phyloP scores from a whole-genome alignment of 1,140 invertebrate genomes.

The Drosophila takahashii region DNA sequence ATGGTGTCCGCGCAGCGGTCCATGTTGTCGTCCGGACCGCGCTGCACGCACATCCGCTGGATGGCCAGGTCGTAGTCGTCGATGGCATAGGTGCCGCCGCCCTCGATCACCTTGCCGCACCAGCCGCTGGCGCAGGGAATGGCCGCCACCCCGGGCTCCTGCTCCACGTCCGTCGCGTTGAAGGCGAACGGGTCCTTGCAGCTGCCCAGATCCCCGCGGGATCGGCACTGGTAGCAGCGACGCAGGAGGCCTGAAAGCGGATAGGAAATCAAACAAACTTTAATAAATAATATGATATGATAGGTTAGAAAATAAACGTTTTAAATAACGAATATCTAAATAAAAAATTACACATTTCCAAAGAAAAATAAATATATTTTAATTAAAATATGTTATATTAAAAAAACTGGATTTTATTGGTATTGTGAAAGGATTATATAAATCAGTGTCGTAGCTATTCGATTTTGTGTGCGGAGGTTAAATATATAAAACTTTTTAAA shows the following conservation, averaged over 20 bases:
- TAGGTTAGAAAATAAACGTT: too few relatives aligned
- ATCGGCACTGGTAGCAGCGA: slow-evolving; percentile 92
- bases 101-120: slow-evolving; percentile 96
- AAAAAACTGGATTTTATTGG: too few relatives aligned
- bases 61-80: slow-evolving; percentile 94
- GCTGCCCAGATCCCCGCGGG: slow-evolving; percentile 93
- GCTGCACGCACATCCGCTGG: slow-evolving; percentile 93
- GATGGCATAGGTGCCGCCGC: slow-evolving; percentile 89
- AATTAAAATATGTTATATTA: too few relatives aligned
- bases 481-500: too few relatives aligned
- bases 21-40: slow-evolving; percentile 93
- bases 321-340: too few relatives aligned
- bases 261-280: not conserved
- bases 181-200: slow-evolving; percentile 94
- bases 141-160: slow-evolving; percentile 89
- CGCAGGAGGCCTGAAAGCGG: slow-evolving; percentile 85
- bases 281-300: too few relatives aligned
- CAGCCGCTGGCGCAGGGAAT: slow-evolving; percentile 95
- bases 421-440: too few relatives aligned
- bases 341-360: too few relatives aligned
- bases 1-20: slow-evolving; percentile 94
- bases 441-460: too few relatives aligned
- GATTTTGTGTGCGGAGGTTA: too few relatives aligned
- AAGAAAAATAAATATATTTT: too few relatives aligned
- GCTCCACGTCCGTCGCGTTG: slow-evolving; percentile 90